These are phyloP conservation scores for Nannospalax galili DNA, from an alignment of 2,113 vertebrate genomes.

Conservation along the genomic window DNA sequence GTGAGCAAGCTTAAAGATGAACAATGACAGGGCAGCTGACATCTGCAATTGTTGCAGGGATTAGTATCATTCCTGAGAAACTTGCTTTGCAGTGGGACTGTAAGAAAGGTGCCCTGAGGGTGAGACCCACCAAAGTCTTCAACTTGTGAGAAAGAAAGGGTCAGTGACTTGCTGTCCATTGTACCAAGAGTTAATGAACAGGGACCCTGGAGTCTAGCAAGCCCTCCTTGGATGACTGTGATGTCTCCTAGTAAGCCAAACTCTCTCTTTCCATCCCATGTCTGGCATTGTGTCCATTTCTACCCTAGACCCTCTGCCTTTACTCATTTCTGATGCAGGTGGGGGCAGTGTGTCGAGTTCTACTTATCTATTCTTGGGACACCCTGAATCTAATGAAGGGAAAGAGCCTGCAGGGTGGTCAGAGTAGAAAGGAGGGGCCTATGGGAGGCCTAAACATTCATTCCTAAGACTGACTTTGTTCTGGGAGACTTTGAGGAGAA, in stretches of 20 bases:
- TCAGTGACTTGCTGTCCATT: not conserved
- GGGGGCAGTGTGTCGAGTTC: too few species aligned
- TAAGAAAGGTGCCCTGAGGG: too few species aligned
- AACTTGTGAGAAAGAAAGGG: not conserved
- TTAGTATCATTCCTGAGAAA: too few species aligned
- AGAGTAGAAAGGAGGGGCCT: not conserved
- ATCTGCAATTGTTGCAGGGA: too few species aligned
- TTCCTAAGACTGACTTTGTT: not conserved
- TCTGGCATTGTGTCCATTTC: too few species aligned
- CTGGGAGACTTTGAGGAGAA: constrained; percentile 22
- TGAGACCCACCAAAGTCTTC: not conserved
- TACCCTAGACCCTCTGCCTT: not conserved
- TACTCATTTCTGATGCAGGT: too few species aligned
- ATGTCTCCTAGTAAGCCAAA: not conserved
- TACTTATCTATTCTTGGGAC: not conserved
- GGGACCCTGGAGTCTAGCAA: not conserved
- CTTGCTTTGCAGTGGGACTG: too few species aligned
- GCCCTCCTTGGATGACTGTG: not conserved
- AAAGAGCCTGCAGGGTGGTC: not conserved
- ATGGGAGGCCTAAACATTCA: not conserved
- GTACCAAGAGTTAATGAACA: not conserved
- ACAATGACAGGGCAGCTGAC: too few species aligned
- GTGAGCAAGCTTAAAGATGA: too few species aligned
- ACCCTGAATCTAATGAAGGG: not conserved
- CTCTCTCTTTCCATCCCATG: too few species aligned